A percentile compares a stretch with the other conserved stretches of the same genome.
These are phyloP conservation scores for Conus canariensis DNA, from an alignment of 2,888 invertebrate species.

Conservation along the genomic window DNA sequence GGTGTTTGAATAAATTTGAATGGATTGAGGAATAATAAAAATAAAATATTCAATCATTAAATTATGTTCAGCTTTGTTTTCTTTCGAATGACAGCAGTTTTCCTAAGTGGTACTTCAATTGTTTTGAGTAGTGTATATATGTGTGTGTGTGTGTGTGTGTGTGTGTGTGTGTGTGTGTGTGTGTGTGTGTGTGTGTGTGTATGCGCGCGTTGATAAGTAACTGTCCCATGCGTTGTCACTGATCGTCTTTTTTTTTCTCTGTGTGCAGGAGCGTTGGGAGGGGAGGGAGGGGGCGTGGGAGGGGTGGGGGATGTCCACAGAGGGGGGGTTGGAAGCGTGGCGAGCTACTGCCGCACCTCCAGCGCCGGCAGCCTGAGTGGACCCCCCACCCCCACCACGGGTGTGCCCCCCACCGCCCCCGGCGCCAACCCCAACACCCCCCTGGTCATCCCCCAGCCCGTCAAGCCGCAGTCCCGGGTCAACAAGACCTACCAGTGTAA, in stretches of 20 bases:
- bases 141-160: no score
- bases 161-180: not conserved
- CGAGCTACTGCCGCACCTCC: constrained; percentile 68
- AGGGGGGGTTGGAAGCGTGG: constrained; percentile 66
- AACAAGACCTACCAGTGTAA: constrained; percentile 73
- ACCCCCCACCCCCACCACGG: constrained; percentile 66
- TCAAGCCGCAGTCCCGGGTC: constrained; percentile 66
- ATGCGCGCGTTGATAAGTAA: no score
- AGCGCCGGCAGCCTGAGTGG: constrained; percentile 68
- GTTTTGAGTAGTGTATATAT: no score
- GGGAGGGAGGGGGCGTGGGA: constrained; percentile 53
- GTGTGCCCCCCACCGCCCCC: constrained; percentile 43
- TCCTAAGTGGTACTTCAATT: no score
- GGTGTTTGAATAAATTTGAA: no score
- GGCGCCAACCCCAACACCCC: constrained; percentile 63
- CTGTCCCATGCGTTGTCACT: no score
- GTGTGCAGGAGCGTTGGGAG: constrained; percentile 41
- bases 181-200: not conserved
- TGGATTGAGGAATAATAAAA: no score
- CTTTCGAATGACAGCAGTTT: no score
- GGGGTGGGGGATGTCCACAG: constrained; percentile 62
- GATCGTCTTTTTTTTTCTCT: not conserved
- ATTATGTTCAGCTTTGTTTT: no score
- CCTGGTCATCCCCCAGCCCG: constrained; percentile 73
- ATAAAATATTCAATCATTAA: no score